phyloP scores from a whole-genome alignment of 2,113 vertebrate genomes.

The Pseudorasbora parva region DNA sequence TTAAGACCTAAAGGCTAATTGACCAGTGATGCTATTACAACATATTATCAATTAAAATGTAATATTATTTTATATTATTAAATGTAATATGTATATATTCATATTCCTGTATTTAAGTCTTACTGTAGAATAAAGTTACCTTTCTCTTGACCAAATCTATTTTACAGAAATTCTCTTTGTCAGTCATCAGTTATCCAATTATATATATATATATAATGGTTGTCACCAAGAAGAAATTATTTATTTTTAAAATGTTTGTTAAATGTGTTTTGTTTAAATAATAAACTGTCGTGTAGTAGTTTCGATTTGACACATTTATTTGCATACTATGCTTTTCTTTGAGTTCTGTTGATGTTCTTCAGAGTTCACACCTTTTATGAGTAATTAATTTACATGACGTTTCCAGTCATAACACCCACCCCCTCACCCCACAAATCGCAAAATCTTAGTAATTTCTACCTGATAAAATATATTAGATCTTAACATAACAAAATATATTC shows the following conservation, averaged over 20 bases:
- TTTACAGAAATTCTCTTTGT: no score
- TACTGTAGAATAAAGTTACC: no score
- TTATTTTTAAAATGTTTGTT: background rate
- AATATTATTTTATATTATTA: no score
- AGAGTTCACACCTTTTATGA: background rate
- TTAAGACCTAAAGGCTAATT: no score
- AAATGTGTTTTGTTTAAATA: background rate
- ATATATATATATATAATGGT: no score
- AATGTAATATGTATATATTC: no score
- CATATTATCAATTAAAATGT: no score
- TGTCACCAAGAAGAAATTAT: background rate
- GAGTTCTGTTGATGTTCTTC: background rate
- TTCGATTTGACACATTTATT: background rate
- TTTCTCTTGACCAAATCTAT: no score
- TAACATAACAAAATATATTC: background rate
- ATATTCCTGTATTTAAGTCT: no score
- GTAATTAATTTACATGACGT: background rate
- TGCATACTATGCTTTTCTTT: background rate
- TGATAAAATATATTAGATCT: background rate
- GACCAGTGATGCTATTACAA: no score
- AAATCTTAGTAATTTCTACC: background rate
- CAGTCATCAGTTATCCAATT: no score
- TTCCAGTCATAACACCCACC: background rate
- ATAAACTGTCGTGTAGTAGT: background rate
- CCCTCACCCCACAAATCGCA: background rate